Conservation (phyloP, 2,113 vertebrate species). For the Apeltes quadracus region DNA sequence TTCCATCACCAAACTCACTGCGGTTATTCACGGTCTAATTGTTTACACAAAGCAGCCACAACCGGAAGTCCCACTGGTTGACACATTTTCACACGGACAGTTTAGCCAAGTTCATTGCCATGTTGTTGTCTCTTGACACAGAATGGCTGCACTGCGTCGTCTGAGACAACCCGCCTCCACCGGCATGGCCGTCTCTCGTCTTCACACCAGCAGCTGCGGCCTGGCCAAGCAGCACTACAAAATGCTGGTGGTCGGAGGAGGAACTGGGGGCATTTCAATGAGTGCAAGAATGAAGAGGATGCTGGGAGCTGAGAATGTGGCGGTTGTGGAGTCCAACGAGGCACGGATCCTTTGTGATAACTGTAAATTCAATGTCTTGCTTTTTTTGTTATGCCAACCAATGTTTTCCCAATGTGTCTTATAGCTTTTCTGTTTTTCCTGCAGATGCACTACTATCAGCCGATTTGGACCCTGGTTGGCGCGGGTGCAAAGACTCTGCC, state of each 20-base stretch:
- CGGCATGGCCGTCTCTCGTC: constrained; percentile 17
- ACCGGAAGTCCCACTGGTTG: background rate
- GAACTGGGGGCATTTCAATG: constrained; percentile 93
- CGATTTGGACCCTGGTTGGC: constrained; percentile 95
- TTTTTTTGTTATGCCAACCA: background rate
- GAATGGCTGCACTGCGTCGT: constrained; percentile 60
- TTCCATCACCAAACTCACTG: background rate
- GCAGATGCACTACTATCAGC: constrained; percentile 91
- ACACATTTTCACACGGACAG: too few relatives aligned
- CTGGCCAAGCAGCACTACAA: constrained; percentile 87
- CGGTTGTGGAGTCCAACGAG: constrained; percentile 92
- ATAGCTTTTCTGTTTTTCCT: constrained; percentile 5
- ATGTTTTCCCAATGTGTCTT: background rate
- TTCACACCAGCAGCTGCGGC: constrained; percentile 69
- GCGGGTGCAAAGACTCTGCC: constrained; percentile 88
- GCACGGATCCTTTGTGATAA: constrained; percentile 58
- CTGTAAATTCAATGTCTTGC: background rate
- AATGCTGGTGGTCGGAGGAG: constrained; percentile 92
- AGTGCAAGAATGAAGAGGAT: constrained; percentile 91
- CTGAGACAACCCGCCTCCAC: constrained; percentile 37
- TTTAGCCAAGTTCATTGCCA: background rate
- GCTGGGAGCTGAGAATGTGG: constrained; percentile 89
- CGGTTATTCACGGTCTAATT: background rate
- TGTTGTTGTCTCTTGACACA: constrained; percentile 3
- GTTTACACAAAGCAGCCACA: background rate